Evolutionary conservation across 2,888 invertebrate species (phyloP).

Genomic region (Nysson spinosus): DNA sequence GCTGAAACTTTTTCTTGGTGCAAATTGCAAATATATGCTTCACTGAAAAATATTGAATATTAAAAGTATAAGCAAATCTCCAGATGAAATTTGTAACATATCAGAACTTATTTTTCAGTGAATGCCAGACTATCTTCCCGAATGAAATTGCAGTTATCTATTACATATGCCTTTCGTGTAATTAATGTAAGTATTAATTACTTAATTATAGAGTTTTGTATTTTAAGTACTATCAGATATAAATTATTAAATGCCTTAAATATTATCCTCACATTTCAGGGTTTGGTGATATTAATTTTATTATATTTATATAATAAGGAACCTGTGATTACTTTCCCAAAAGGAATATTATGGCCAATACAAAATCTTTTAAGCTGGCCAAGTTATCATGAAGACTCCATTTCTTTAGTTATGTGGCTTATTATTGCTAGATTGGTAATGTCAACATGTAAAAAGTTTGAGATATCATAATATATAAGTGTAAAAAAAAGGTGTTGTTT

Average conservation of each 20-base stretch:
- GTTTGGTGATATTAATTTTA: slow-evolving; percentile 36
- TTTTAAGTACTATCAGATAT: too few relatives aligned
- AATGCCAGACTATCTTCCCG: slow-evolving; percentile 47
- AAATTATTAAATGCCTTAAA: too few relatives aligned
- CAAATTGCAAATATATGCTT: too few relatives aligned
- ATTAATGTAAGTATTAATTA: slow-evolving; percentile 67
- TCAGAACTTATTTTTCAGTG: slow-evolving; percentile 46
- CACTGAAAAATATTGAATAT: too few relatives aligned
- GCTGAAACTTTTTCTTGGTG: too few relatives aligned
- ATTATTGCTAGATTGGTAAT: slow-evolving; percentile 58
- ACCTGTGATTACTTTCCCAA: slow-evolving; percentile 67
- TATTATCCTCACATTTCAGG: slow-evolving; percentile 15
- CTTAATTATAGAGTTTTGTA: too few relatives aligned
- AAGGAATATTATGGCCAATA: slow-evolving; percentile 67
- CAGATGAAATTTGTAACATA: too few relatives aligned
- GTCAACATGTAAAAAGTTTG: slow-evolving; percentile 33
- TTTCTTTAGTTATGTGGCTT: slow-evolving; percentile 70
- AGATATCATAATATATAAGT: slow-evolving; percentile 13
- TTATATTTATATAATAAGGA: slow-evolving; percentile 63
- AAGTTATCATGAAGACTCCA: slow-evolving; percentile 61
- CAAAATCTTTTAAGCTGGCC: slow-evolving; percentile 71
- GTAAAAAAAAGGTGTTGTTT: slow-evolving; percentile 1
- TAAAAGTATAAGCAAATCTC: too few relatives aligned
- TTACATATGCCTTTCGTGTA: slow-evolving; percentile 59
- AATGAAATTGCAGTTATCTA: slow-evolving; percentile 48